These are phyloP conservation scores for Aspiorhynchus laticeps DNA, from an alignment of 2,113 vertebrate species.

Conservation along the genomic window DNA sequence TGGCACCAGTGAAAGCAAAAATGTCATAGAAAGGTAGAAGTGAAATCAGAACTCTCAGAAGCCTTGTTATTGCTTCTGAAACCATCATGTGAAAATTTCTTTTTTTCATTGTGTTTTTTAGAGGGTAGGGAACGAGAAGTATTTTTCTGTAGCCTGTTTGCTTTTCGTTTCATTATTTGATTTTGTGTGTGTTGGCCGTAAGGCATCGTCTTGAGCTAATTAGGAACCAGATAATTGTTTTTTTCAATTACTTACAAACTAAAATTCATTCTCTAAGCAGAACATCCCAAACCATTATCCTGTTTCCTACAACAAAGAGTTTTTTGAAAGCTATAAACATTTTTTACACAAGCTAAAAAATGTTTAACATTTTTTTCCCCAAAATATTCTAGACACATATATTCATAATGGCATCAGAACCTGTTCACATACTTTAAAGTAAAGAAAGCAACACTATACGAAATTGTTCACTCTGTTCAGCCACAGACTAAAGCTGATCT, in stretches of 20 bases:
- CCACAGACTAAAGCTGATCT: neutral
- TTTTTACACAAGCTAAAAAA: too few species aligned
- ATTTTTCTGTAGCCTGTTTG: neutral
- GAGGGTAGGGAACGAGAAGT: neutral
- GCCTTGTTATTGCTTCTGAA: neutral
- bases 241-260: neutral
- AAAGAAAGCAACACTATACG: neutral
- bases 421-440: neutral
- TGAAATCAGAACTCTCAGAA: neutral
- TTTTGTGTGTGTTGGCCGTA: neutral
- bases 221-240: neutral
- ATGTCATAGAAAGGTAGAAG: slow-evolving; percentile 3
- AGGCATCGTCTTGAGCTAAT: neutral
- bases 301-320: neutral
- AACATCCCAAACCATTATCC: neutral
- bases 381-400: neutral
- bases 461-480: neutral
- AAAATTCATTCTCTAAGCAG: neutral
- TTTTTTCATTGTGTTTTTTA: neutral
- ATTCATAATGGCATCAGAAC: neutral
- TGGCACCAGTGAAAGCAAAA: neutral
- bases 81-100: neutral
- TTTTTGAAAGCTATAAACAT: too few species aligned
- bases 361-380: neutral
- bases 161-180: neutral